Percentiles rank a stretch among this genome's conserved stretches.
phyloP scores from a whole-genome alignment of 2,888 invertebrate species.

The Strigamia transsilvanica region DNA sequence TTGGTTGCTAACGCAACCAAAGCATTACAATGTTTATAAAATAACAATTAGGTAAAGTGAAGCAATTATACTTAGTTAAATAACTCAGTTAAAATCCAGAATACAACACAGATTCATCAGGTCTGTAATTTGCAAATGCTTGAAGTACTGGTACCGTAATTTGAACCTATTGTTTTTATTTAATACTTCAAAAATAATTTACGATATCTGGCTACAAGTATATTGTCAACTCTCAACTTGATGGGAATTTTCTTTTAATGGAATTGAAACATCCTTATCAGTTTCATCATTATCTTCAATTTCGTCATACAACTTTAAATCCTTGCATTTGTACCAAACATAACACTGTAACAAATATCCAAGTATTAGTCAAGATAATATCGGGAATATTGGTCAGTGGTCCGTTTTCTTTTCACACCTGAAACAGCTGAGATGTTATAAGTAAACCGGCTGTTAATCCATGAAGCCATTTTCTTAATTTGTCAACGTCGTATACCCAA shows the following conservation, averaged over 20 bases:
- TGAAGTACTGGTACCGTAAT: too few relatives aligned
- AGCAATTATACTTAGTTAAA: too few relatives aligned
- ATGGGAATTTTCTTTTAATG: not conserved
- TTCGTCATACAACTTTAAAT: constrained; percentile 28
- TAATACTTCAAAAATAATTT: too few relatives aligned
- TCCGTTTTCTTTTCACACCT: not conserved
- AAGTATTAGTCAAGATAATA: too few relatives aligned
- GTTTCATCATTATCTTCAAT: not conserved
- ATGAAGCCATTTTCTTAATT: constrained; percentile 59
- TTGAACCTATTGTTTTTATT: too few relatives aligned
- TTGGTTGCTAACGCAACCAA: too few relatives aligned
- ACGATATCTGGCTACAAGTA: not conserved
- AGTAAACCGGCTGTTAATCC: constrained; percentile 56
- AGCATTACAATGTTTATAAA: too few relatives aligned
- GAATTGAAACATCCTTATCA: not conserved
- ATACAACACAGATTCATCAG: too few relatives aligned
- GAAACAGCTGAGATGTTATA: not conserved
- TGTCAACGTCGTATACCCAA: constrained; percentile 61
- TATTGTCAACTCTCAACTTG: constrained; percentile 1
- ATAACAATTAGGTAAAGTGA: too few relatives aligned
- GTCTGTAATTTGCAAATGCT: too few relatives aligned
- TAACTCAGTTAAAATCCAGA: too few relatives aligned
- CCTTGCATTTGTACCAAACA: constrained; percentile 50
- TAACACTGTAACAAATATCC: not conserved
- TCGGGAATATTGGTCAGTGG: not conserved